Conservation (phyloP, 2,888 invertebrate genomes). For the Calliopum simillimum region DNA sequence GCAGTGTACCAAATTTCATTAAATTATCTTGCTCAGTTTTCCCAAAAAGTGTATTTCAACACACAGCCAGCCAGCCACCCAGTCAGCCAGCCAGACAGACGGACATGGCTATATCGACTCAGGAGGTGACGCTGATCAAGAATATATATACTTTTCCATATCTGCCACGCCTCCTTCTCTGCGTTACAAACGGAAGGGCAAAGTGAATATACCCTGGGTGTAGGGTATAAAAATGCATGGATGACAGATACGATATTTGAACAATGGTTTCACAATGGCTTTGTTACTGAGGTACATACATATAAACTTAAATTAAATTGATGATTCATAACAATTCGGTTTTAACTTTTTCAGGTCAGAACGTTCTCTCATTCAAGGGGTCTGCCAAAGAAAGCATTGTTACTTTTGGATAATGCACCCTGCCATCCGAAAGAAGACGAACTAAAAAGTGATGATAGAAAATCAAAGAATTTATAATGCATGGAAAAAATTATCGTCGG, state of each 20-base stretch:
- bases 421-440: constrained; percentile 40
- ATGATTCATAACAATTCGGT: background rate
- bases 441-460: constrained; percentile 41
- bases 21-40: no score
- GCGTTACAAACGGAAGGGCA: no score
- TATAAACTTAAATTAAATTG: constrained; percentile 1
- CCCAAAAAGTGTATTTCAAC: no score
- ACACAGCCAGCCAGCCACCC: no score
- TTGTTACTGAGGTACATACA: constrained; percentile 40
- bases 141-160: no score
- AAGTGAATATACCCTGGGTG: no score
- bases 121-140: no score
- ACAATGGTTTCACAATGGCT: constrained; percentile 45
- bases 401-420: constrained; percentile 47
- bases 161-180: no score
- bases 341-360: constrained; percentile 25
- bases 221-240: constrained; percentile 42
- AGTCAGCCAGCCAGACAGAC: no score
- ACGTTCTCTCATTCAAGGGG: constrained; percentile 40
- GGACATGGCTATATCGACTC: no score
- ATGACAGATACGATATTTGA: constrained; percentile 45
- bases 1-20: no score
- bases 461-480: constrained; percentile 43
- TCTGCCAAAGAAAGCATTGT: constrained; percentile 46
- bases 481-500: constrained; percentile 35